Percentiles rank a stretch among this genome's conserved stretches.
These are phyloP conservation scores for Lophura nycthemera DNA, from an alignment of 2,113 vertebrate genomes.

Conservation along the genomic window DNA sequence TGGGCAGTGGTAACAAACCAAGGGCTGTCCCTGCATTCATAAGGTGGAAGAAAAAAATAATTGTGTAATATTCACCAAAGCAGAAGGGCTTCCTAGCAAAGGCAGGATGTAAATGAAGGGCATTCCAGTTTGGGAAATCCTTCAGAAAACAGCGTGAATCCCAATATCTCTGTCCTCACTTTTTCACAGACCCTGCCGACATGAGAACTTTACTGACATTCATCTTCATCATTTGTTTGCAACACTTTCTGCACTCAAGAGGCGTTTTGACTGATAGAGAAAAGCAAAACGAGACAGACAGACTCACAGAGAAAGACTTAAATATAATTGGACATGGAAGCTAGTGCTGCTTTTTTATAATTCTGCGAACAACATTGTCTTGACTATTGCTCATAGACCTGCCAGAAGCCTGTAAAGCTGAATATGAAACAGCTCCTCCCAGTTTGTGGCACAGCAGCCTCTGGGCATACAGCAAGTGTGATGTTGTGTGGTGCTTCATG, in stretches of 20 bases:
- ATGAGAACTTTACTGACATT: conserved; percentile 4
- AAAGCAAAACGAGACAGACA: conserved; percentile 10
- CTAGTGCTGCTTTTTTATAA: conserved; percentile 7
- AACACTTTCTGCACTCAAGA: neutral
- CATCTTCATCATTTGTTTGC: conserved; percentile 4
- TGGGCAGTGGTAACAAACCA: neutral
- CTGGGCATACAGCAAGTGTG: rapidly evolving
- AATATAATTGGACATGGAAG: conserved; percentile 28
- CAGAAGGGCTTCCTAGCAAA: neutral
- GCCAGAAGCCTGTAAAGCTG: neutral
- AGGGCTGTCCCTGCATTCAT: neutral
- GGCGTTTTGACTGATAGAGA: conserved; percentile 37
- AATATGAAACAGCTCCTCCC: neutral
- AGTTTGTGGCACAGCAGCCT: neutral
- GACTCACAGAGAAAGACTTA: conserved; percentile 34
- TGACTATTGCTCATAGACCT: neutral
- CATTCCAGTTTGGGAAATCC: neutral
- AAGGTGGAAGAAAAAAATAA: neutral
- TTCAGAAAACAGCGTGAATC: neutral
- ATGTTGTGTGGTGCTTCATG: neutral
- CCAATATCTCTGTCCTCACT: neutral
- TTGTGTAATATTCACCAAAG: neutral
- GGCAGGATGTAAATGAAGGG: neutral
- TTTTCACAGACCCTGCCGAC: neutral
- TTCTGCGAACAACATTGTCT: neutral